Percentiles rank a stretch among this genome's conserved stretches.
Evolutionary conservation across 1,140 invertebrate species (phyloP).

Genomic region (Drosophila burlai): DNA sequence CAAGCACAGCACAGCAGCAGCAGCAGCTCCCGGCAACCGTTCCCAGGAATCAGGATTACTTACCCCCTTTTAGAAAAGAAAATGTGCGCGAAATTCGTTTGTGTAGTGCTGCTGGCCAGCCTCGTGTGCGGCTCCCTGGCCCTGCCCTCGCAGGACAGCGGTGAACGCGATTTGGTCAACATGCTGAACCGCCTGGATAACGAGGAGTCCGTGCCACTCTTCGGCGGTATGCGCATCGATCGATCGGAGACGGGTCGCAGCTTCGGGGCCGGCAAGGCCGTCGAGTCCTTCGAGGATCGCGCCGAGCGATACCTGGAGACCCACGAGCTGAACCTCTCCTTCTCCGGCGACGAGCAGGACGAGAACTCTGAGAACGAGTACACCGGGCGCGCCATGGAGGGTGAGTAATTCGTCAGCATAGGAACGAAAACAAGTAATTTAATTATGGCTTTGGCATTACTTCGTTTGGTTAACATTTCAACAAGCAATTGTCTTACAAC

Average conservation of each 20-base stretch:
- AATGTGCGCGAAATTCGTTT: slow-evolving; percentile 85
- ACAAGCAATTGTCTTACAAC: neutral
- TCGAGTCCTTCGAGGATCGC: slow-evolving; percentile 85
- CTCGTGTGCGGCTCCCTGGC: slow-evolving; percentile 76
- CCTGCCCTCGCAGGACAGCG: slow-evolving; percentile 77
- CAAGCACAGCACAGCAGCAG: slow-evolving; percentile 67
- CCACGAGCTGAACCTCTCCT: slow-evolving; percentile 84
- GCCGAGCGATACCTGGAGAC: slow-evolving; percentile 84
- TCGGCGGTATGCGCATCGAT: slow-evolving; percentile 83
- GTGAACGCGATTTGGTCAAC: slow-evolving; percentile 85
- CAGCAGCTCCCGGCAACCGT: slow-evolving; percentile 53
- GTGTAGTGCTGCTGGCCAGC: slow-evolving; percentile 79
- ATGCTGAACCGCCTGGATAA: slow-evolving; percentile 85
- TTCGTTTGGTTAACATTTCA: too few species aligned
- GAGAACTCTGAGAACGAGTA: slow-evolving; percentile 76
- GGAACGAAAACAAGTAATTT: neutral
- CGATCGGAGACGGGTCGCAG: slow-evolving; percentile 70
- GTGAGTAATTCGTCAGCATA: slow-evolving; percentile 47
- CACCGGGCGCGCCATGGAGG: slow-evolving; percentile 78
- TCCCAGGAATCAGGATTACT: slow-evolving; percentile 62
- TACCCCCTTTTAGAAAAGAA: slow-evolving; percentile 43
- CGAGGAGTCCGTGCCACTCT: slow-evolving; percentile 79
- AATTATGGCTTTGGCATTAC: neutral
- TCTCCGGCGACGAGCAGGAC: slow-evolving; percentile 77
- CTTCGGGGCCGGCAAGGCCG: slow-evolving; percentile 64